Base-by-base conservation (phyloP, 2,888 invertebrate genomes). In the Zaprionus bogoriensis region DNA sequence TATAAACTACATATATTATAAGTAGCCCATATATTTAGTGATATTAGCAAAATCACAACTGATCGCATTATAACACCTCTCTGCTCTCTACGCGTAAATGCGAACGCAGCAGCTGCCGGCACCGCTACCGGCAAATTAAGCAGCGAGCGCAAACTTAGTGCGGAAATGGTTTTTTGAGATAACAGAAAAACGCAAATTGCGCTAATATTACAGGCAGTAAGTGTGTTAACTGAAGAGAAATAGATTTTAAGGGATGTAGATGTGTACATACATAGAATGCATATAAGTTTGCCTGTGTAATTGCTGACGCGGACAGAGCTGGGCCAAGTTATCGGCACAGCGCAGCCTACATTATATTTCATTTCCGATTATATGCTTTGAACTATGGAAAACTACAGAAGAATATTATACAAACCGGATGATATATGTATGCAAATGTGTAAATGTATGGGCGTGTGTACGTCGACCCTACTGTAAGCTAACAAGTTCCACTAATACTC, bases 401-500 rank as follows among this genome's bases (percentile, higher is more conserved):
- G n/a, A n/a, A n/a, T n/a, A n/a, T n/a, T 32, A 9, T 17, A 17
- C 32, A 32, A 14, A 3, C n/a, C 14, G 32, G 12, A 32, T 32
- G 14, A 14, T 14, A 3, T 4, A 14, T 14, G 7, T 17, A 32
- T 17, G 14, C 14, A 14, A 1, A 6, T 32, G 5, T 9, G 1
- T 5, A 27, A 9, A 32, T n/a, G 17, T 36, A 27, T 27, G 27
- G 2, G 9, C 10, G 27, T 6, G 27, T 27, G 25, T 6, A 2
- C 22, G n/a, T n/a, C n/a, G 27, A 27, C 9, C 38, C 25, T 51
- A 45, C n/a, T 14, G 36, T 12, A 7, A 25, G 10, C 19, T 22
- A 32, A 27, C 9, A 17, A 39, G 7, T 23, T 44, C 5, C 41
- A 25, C 39, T 45, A 44, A 9, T 17, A 92, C 91, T 91, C 92